Conservation (phyloP, 2,797 vertebrate species). For the Sebastes wilsoni region DNA sequence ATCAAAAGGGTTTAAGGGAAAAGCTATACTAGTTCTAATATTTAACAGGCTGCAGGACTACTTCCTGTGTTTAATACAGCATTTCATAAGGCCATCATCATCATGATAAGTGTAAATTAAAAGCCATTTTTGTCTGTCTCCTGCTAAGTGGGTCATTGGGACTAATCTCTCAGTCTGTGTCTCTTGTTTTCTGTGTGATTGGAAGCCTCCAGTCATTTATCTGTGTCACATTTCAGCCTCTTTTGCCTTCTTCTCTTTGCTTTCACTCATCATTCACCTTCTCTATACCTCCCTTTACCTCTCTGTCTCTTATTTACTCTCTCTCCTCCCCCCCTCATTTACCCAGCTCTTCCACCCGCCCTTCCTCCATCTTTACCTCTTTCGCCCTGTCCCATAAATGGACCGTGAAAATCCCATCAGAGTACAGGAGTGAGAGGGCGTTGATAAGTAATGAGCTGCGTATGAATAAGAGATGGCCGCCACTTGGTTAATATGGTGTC, state of each 20-base stretch:
- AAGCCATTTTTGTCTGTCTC: constrained; percentile 31
- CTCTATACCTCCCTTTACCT: background rate
- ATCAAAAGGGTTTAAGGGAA: background rate
- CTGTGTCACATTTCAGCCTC: background rate
- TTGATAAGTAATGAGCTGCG: constrained; percentile 62
- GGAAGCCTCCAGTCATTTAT: constrained; percentile 34
- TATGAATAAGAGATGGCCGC: constrained; percentile 61
- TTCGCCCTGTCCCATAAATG: constrained; percentile 52
- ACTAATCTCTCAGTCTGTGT: constrained; percentile 39
- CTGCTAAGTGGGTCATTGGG: constrained; percentile 64
- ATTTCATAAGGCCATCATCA: constrained; percentile 6
- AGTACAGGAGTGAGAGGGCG: constrained; percentile 47
- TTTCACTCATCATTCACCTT: constrained; percentile 11
- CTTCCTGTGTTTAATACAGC: constrained; percentile 16
- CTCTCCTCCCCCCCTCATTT: background rate
- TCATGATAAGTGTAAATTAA: constrained; percentile 49
- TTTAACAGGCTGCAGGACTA: background rate
- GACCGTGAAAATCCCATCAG: constrained; percentile 70
- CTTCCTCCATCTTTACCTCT: constrained; percentile 18
- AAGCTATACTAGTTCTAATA: background rate
- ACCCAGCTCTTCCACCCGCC: background rate
- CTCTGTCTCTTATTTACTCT: constrained; percentile 23
- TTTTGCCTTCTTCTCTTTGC: background rate
- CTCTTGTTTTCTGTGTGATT: constrained; percentile 8
- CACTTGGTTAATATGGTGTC: constrained; percentile 62